A percentile compares a stretch with the other conserved stretches of the same genome.
phyloP scores from a whole-genome alignment of 2,888 invertebrate genomes.

The Clusia tigrina region DNA sequence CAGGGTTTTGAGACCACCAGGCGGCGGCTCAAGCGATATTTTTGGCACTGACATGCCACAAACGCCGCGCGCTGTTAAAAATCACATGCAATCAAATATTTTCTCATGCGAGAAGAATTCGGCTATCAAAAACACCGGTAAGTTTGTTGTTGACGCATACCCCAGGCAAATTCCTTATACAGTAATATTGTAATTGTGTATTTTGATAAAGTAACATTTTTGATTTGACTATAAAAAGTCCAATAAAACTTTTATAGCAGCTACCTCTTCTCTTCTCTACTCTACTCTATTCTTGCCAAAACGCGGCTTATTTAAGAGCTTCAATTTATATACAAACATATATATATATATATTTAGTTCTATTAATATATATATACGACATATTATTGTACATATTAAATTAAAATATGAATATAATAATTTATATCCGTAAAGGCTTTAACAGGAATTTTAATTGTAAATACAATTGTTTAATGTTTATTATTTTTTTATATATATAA shows the following conservation, averaged over 20 bases:
- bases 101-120: slow-evolving; percentile 63
- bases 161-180: too few species aligned
- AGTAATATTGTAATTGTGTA: too few species aligned
- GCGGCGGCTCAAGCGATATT: slow-evolving; percentile 71
- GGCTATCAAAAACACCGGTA: slow-evolving; percentile 61
- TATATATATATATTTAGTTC: too few species aligned
- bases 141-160: slow-evolving; percentile 34
- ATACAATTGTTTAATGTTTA: neutral
- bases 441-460: neutral
- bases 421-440: neutral
- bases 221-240: too few species aligned
- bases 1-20: slow-evolving; percentile 72
- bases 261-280: neutral
- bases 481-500: neutral
- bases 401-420: neutral
- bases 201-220: too few species aligned
- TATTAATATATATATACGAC: neutral
- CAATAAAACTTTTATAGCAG: too few species aligned
- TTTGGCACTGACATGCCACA: slow-evolving; percentile 63
- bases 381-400: neutral
- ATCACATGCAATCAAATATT: slow-evolving; percentile 65
- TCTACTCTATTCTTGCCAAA: neutral
- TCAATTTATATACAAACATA: neutral
- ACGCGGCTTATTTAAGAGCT: neutral
- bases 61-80: slow-evolving; percentile 62